These are phyloP conservation scores for Chrysomallon squamiferum DNA, from an alignment of 1,140 invertebrate genomes.

Conservation along the genomic window DNA sequence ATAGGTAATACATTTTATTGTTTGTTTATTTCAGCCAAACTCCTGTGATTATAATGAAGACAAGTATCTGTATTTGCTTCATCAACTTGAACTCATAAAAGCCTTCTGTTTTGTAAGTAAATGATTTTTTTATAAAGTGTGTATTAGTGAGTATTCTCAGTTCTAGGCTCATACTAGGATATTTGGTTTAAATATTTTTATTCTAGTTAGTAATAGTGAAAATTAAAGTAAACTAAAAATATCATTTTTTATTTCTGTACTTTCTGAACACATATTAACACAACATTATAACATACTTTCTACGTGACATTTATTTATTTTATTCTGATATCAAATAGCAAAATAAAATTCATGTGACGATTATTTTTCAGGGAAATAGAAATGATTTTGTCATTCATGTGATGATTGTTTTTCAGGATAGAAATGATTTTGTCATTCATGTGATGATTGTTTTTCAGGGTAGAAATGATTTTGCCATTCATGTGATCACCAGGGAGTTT, in stretches of 20 bases:
- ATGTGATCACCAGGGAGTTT: conserved; percentile 61
- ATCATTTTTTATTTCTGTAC: too few species aligned
- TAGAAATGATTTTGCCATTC: conserved; percentile 60
- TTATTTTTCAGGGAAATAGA: conserved; percentile 55
- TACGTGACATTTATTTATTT: too few species aligned
- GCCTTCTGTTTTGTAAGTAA: conserved; percentile 54
- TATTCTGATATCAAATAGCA: too few species aligned
- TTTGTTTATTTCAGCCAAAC: conserved; percentile 32
- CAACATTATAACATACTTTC: too few species aligned
- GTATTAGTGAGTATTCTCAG: too few species aligned
- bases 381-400: conserved; percentile 61
- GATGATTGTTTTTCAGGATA: conserved; percentile 54
- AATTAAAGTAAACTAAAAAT: too few species aligned
- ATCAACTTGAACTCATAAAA: conserved; percentile 60
- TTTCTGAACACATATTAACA: too few species aligned
- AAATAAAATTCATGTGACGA: too few species aligned
- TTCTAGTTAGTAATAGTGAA: too few species aligned
- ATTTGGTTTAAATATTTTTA: too few species aligned
- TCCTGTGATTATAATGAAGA: conserved; percentile 49
- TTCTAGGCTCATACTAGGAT: too few species aligned
- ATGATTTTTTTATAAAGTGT: background rate
- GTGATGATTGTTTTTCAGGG: conserved; percentile 35
- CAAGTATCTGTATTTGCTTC: conserved; percentile 56
- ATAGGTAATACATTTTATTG: background rate
- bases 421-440: conserved; percentile 61